Evolutionary conservation across 2,888 invertebrate species (phyloP), one percentile per base, ranked within the genome.

Genomic region (Apantesis nais): DNA sequence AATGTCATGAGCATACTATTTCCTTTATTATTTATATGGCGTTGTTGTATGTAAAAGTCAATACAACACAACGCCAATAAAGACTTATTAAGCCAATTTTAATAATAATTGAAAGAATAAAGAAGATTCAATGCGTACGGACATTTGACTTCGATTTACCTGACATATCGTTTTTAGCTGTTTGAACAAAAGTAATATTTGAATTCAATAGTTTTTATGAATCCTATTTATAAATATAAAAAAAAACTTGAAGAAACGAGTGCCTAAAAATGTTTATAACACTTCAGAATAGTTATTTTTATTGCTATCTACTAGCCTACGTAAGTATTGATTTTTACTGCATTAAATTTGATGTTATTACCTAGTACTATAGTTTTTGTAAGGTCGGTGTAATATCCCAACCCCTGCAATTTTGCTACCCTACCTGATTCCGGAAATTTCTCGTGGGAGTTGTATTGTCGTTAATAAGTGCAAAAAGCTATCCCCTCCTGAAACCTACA

Each of bases 371-470:
- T 78, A 62, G 78, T 82, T 82, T 82, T 82, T 84, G 78, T 83
- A 80, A 80, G 73, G 78, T 74, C 70, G 81, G 83, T 85, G 83
- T 89, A 85, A 86, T 88, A 85, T 85, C 85, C 79, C 84, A 77
- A 85, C 90, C 89, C 90, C 89, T 86, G 83, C 80, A 75, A 78
- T 70, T 78, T 78, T 74, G 81, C 80, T 83, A 86, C 92, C 92
- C 91, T 83, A 89, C 89, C 89, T 91, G 91, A 83, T 86, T 88
- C 83, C 78, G 80, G 78, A 82, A 84, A 92, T 91, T 91, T 92
- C 93, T 91, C 93, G 80, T 88, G 93, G 93, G 93, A 92, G 83
- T 86, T 86, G 83, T 84, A 86, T 82, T 83, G 79, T 77, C 84
- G 87, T 90, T 89, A 89, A 89, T 91, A 92, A 90, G 87, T 89